Evolutionary conservation across 2,888 invertebrate species (phyloP).

Genomic region (Pyralis farinalis): DNA sequence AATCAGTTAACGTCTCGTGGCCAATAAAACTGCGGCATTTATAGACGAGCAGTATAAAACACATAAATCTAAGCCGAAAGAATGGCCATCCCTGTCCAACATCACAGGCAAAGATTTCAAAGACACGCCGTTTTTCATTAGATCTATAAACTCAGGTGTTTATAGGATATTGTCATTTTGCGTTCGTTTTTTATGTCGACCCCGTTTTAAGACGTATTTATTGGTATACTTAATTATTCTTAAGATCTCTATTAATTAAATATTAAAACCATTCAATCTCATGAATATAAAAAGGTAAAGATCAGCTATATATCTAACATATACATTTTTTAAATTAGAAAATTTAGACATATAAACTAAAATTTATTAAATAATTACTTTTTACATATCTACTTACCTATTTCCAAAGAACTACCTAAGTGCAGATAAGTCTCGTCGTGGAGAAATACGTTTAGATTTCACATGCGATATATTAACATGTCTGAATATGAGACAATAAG

Average conservation of each 20-base stretch:
- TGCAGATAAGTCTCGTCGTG: too few relatives aligned
- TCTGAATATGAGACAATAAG: too few relatives aligned
- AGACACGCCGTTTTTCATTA: conserved; percentile 67
- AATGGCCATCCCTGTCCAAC: conserved; percentile 62
- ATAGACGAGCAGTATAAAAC: conserved; percentile 70
- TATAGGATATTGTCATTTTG: conserved; percentile 57
- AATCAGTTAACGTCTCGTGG: conserved; percentile 74
- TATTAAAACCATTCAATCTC: too few relatives aligned
- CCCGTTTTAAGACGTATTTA: conserved; percentile 4
- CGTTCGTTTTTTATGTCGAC: conserved; percentile 21
- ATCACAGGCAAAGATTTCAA: conserved; percentile 73
- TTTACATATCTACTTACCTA: too few relatives aligned
- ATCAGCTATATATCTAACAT: too few relatives aligned
- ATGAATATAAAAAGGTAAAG: too few relatives aligned
- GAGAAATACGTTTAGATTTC: too few relatives aligned
- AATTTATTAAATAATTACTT: too few relatives aligned
- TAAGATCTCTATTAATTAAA: conserved; percentile 1
- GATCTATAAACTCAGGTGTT: conserved; percentile 69
- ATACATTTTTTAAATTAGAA: too few relatives aligned
- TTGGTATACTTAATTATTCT: not conserved
- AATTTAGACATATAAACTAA: too few relatives aligned
- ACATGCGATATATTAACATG: too few relatives aligned
- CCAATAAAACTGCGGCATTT: conserved; percentile 72
- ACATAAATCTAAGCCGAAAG: conserved; percentile 67
- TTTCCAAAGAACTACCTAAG: too few relatives aligned